A percentile compares a stretch with the other conserved stretches of the same genome.
phyloP scores from a whole-genome alignment of 2,113 vertebrate genomes.

The Piprites chloris region DNA sequence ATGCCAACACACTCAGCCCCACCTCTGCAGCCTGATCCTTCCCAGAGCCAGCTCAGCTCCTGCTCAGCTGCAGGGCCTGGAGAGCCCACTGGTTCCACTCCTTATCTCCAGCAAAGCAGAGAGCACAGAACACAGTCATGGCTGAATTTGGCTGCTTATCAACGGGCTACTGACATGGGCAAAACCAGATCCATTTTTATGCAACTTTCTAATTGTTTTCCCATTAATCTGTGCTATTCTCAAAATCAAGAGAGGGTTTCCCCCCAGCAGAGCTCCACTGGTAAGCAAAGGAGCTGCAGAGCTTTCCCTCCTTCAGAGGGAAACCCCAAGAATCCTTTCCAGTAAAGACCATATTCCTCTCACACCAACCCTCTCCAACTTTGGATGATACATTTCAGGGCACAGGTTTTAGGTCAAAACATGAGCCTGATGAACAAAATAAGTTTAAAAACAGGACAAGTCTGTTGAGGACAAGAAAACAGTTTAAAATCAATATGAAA shows the following conservation, averaged over 20 bases:
- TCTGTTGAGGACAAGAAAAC: not conserved
- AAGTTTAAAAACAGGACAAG: not conserved
- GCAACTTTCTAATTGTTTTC: not conserved
- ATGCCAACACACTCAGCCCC: accelerated
- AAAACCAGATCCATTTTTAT: accelerated
- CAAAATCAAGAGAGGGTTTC: not conserved
- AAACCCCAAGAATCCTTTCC: not conserved
- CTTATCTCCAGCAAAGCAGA: not conserved
- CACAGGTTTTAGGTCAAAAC: not conserved
- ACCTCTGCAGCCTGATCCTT: not conserved
- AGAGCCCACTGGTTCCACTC: not conserved
- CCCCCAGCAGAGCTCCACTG: not conserved
- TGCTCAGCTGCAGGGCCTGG: not conserved
- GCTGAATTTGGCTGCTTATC: not conserved
- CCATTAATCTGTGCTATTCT: not conserved
- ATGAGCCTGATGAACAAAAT: not conserved
- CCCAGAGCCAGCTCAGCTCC: not conserved
- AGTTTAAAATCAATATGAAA: not conserved
- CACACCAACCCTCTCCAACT: not conserved
- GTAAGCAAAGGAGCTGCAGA: not conserved
- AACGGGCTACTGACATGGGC: not conserved
- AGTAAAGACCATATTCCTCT: not conserved
- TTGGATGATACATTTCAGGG: not conserved
- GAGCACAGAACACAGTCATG: not conserved
- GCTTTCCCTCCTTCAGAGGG: not conserved